A percentile compares a stretch with the other conserved stretches of the same genome.
phyloP scores from a whole-genome alignment of 1,140 invertebrate genomes.

The Polyergus mexicanus region DNA sequence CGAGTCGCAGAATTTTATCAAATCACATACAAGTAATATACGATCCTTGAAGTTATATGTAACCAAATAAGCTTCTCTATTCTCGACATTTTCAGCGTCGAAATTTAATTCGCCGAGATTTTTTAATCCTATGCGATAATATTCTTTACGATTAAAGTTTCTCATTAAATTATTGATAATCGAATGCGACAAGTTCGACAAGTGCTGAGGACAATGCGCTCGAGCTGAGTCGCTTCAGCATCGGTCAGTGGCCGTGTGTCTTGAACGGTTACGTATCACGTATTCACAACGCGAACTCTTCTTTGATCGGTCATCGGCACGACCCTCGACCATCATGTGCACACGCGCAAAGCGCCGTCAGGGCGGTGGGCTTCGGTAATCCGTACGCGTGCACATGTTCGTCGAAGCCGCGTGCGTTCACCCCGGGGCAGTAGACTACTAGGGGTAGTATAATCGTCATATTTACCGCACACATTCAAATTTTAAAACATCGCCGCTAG shows the following conservation, averaged over 20 bases:
- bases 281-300: constrained; percentile 82
- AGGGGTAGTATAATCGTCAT: constrained; percentile 8
- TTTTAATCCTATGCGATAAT: neutral
- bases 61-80: neutral
- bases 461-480: neutral
- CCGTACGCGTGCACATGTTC: constrained; percentile 62
- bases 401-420: constrained; percentile 55
- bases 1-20: constrained; percentile 5
- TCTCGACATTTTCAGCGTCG: neutral
- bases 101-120: neutral
- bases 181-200: constrained; percentile 10
- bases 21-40: neutral
- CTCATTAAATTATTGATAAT: neutral
- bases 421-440: neutral
- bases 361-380: constrained; percentile 30
- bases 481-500: neutral
- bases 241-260: constrained; percentile 81
- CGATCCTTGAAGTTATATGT: neutral
- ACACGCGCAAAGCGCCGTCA: constrained; percentile 36
- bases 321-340: constrained; percentile 77
- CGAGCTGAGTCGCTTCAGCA: constrained; percentile 70
- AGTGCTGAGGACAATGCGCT: constrained; percentile 78
- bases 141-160: neutral
- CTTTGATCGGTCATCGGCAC: constrained; percentile 84
- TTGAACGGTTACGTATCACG: constrained; percentile 83